phyloP scores from a whole-genome alignment of 2,888 invertebrate species.

The Coenonympha arcania region DNA sequence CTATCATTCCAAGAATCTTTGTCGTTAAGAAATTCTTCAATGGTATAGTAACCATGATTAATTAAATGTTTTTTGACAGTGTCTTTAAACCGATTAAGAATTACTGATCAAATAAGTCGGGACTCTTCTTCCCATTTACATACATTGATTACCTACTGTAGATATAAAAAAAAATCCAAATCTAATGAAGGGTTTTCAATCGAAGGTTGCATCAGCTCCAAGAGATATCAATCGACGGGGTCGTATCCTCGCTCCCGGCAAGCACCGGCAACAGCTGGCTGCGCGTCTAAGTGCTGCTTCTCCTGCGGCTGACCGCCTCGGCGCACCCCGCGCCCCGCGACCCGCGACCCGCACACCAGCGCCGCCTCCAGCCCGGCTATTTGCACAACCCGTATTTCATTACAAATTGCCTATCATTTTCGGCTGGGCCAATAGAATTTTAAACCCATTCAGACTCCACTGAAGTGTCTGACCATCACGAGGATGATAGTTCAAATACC shows the following conservation, averaged over 20 bases:
- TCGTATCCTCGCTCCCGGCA: slow-evolving; percentile 32
- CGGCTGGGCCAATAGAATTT: slow-evolving; percentile 9
- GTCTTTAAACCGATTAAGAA: too few relatives aligned
- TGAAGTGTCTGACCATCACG: too few relatives aligned
- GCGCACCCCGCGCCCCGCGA: slow-evolving; percentile 30
- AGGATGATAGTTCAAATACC: too few relatives aligned
- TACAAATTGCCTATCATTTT: slow-evolving; percentile 39
- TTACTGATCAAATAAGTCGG: too few relatives aligned
- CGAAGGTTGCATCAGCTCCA: slow-evolving; percentile 16
- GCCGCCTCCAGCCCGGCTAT: slow-evolving; percentile 46
- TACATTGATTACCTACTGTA: too few relatives aligned
- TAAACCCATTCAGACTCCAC: too few relatives aligned
- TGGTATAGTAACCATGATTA: too few relatives aligned
- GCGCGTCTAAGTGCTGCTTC: slow-evolving; percentile 52
- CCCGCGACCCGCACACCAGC: slow-evolving; percentile 37
- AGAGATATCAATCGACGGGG: slow-evolving; percentile 12
- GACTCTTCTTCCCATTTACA: too few relatives aligned
- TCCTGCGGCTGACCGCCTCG: slow-evolving; percentile 43
- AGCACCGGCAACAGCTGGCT: slow-evolving; percentile 50
- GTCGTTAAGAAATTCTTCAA: too few relatives aligned
- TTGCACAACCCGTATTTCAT: slow-evolving; percentile 42
- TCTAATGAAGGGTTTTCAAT: neutral
- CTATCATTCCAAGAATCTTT: too few relatives aligned
- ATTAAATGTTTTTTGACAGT: too few relatives aligned
- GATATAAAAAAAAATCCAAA: neutral